Evolutionary conservation across 2,113 vertebrate genomes (phyloP).

Genomic region (Etheostoma spectabile): DNA sequence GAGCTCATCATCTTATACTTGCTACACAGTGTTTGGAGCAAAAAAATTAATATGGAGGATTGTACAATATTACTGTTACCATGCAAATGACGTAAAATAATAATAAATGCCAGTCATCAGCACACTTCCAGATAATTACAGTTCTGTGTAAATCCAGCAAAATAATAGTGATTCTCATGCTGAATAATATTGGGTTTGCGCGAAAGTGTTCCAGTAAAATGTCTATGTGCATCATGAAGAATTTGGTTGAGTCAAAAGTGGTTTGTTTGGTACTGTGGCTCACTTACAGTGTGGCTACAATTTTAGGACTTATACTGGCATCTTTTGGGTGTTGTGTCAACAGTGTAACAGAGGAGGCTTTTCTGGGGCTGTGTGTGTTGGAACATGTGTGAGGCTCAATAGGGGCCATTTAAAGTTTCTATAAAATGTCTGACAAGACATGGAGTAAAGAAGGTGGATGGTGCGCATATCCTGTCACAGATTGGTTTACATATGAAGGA

Average conservation of each 20-base stretch:
- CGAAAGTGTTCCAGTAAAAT: constrained; percentile 9
- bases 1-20: constrained; percentile 25
- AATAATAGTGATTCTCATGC: not conserved
- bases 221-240: constrained; percentile 1
- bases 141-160: constrained; percentile 21
- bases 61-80: not conserved
- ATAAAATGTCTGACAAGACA: not conserved
- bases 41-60: constrained; percentile 25
- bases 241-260: not conserved
- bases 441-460: not conserved
- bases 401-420: constrained; percentile 25
- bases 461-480: not conserved
- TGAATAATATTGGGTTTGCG: not conserved
- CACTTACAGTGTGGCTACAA: not conserved
- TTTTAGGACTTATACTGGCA: constrained; percentile 6
- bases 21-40: not conserved
- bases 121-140: not conserved
- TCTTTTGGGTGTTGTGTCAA: constrained; percentile 45
- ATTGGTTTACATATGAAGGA: constrained; percentile 3
- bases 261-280: constrained; percentile 16
- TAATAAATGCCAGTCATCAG: not conserved
- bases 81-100: not conserved
- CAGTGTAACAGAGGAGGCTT: constrained; percentile 42
- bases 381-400: constrained; percentile 28
- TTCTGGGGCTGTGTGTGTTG: constrained; percentile 45